Conservation (phyloP, 2,888 invertebrate species). For the Diloba caeruleocephala region DNA sequence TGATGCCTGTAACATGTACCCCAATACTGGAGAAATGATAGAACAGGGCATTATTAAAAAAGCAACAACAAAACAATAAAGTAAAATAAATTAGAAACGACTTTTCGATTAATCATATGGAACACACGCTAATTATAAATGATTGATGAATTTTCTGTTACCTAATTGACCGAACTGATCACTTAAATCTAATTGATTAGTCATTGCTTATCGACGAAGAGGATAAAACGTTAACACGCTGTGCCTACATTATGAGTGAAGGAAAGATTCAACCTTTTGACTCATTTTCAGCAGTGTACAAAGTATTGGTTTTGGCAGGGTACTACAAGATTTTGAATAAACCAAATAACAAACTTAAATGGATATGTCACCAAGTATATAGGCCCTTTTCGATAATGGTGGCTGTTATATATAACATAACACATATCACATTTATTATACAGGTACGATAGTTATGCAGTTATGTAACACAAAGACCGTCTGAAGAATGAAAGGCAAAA, state of each 20-base stretch:
- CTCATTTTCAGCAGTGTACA: slow-evolving; percentile 57
- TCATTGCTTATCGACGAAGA: slow-evolving; percentile 6
- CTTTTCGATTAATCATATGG: slow-evolving; percentile 14
- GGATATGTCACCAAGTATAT: slow-evolving; percentile 53
- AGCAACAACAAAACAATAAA: too few species aligned
- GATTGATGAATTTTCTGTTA: slow-evolving; percentile 19
- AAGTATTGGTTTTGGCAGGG: slow-evolving; percentile 55
- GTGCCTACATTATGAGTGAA: slow-evolving; percentile 31
- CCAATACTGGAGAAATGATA: too few species aligned
- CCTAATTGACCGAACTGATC: slow-evolving; percentile 18
- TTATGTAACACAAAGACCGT: too few species aligned
- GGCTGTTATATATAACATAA: slow-evolving; percentile 39
- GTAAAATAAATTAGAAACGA: slow-evolving; percentile 8
- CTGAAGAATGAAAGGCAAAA: too few species aligned
- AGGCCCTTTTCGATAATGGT: slow-evolving; percentile 46
- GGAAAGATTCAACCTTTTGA: slow-evolving; percentile 58
- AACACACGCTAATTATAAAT: slow-evolving; percentile 21
- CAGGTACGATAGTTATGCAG: slow-evolving; percentile 58
- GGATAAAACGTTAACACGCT: background rate
- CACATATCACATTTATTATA: slow-evolving; percentile 56
- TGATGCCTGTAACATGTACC: too few species aligned
- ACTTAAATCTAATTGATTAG: slow-evolving; percentile 31
- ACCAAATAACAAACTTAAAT: slow-evolving; percentile 43
- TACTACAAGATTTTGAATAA: slow-evolving; percentile 56
- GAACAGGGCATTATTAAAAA: too few species aligned